Conservation (phyloP, 2,113 vertebrate genomes). For the Cyphomyrus discorhynchus region DNA sequence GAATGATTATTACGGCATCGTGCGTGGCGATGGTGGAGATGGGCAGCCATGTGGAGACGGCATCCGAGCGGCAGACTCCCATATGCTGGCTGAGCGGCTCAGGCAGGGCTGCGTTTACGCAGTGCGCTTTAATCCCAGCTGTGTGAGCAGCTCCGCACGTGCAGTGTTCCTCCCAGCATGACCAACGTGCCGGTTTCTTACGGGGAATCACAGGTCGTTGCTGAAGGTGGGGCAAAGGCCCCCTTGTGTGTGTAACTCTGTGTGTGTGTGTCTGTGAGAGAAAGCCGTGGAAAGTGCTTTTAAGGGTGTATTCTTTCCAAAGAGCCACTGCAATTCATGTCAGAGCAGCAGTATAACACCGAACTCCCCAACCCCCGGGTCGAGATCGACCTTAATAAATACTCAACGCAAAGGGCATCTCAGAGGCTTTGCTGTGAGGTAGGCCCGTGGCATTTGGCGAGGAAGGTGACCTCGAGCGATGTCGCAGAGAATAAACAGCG, state of each 20-base stretch:
- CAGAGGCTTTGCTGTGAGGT: neutral
- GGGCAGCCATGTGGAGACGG: neutral
- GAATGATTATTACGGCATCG: constrained; percentile 6
- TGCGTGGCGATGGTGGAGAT: neutral
- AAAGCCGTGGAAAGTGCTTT: neutral
- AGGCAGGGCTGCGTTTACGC: neutral
- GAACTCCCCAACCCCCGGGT: neutral
- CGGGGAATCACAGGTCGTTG: neutral
- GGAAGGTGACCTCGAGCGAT: neutral
- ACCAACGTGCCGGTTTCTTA: neutral
- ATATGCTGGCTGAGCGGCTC: neutral
- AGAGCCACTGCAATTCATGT: neutral
- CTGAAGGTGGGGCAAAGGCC: neutral
- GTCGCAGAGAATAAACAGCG: constrained; percentile 1
- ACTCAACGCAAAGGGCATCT: neutral
- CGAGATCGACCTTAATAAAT: neutral
- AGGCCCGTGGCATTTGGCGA: neutral
- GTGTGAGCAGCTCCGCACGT: neutral
- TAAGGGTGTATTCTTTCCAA: neutral
- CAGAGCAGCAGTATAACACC: neutral
- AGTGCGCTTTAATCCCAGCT: neutral
- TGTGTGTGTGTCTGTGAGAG: neutral
- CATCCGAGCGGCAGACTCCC: neutral
- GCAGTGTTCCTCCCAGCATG: neutral
- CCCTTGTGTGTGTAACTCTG: neutral